phyloP scores from a whole-genome alignment of 2,797 vertebrate species.

The Sarcophilus harrisii region DNA sequence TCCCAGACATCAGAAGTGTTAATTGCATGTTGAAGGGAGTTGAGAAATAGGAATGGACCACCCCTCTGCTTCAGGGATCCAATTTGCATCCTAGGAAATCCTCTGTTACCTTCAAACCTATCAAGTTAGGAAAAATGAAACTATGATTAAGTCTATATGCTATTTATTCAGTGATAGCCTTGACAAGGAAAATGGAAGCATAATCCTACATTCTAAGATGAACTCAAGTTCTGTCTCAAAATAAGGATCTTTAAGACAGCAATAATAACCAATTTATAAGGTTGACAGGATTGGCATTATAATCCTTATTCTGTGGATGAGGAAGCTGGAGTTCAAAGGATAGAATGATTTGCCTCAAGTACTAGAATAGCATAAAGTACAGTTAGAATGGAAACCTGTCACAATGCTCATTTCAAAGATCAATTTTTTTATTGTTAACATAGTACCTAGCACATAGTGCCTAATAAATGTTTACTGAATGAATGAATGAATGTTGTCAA shows the following conservation, averaged over 20 bases:
- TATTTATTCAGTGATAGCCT: background rate
- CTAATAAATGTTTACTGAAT: background rate
- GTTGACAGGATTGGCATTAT: conserved; percentile 10
- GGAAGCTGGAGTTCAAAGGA: conserved; percentile 38
- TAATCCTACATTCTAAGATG: background rate
- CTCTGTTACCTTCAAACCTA: background rate
- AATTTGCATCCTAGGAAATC: background rate
- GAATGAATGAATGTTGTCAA: background rate
- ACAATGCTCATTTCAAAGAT: background rate
- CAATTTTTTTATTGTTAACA: background rate
- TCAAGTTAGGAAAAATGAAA: background rate
- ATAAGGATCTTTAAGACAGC: background rate
- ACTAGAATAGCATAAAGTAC: background rate
- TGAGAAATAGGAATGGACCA: background rate
- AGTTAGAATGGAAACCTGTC: background rate
- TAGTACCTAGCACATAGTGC: background rate
- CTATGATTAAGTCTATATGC: background rate
- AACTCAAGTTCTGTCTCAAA: background rate
- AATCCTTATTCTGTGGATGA: conserved; percentile 23
- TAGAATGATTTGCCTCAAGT: conserved; percentile 23
- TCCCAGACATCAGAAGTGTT: background rate
- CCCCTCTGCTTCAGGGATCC: background rate
- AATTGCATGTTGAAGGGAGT: background rate
- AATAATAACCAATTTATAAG: background rate
- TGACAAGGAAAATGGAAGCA: background rate